These are phyloP conservation scores for Cotesia chilonis DNA, from an alignment of 1,140 invertebrate species.

Conservation along the genomic window DNA sequence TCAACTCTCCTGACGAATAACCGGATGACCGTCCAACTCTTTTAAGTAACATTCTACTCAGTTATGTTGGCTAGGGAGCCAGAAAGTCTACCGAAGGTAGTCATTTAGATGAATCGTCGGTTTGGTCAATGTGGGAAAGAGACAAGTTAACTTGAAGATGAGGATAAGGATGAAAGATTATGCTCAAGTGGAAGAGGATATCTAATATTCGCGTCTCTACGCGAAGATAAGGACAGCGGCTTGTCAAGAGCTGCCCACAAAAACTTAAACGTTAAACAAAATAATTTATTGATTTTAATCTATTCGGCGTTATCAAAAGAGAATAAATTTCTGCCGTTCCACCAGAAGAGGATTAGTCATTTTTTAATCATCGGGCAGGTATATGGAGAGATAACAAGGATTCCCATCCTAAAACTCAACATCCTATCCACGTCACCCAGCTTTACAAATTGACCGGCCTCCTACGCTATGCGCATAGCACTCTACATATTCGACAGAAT, in stretches of 20 bases:
- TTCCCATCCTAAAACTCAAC: not conserved
- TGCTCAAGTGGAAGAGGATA: not conserved
- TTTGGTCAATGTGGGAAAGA: too few species aligned
- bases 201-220: not conserved
- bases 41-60: not conserved
- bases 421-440: conserved; percentile 13
- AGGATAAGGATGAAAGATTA: too few species aligned
- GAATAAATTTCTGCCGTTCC: not conserved
- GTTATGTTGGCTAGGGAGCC: conserved; percentile 6
- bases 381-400: conserved; percentile 18
- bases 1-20: not conserved
- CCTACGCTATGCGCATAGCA: not conserved
- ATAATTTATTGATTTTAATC: conserved; percentile 22
- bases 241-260: too few species aligned
- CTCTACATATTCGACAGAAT: conserved; percentile 14
- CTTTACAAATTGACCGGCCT: not conserved
- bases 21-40: conserved; percentile 7
- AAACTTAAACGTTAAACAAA: not conserved
- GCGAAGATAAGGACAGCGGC: not conserved
- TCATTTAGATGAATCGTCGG: conserved; percentile 4
- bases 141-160: too few species aligned
- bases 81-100: conserved; percentile 16
- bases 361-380: conserved; percentile 5
- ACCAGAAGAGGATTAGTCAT: conserved; percentile 23
- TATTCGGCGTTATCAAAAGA: conserved; percentile 24